Conservation (phyloP, 2,113 vertebrate genomes). For the Lepidothrix coronata region DNA sequence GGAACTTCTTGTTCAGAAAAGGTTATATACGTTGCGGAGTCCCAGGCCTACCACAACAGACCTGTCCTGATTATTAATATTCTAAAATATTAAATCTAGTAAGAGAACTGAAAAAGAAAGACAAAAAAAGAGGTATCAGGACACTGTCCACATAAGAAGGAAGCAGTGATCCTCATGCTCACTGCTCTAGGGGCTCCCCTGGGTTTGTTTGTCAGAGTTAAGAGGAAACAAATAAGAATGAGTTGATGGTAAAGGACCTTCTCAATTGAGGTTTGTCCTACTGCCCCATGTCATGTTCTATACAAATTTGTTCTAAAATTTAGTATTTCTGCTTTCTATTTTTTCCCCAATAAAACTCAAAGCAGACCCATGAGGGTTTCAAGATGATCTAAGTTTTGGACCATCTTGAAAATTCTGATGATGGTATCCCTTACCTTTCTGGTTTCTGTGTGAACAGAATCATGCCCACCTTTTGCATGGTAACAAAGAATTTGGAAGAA, state of each 20-base stretch:
- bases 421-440: not conserved
- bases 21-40: rapidly evolving
- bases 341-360: not conserved
- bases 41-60: not conserved
- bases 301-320: not conserved
- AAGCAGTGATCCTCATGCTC: not conserved
- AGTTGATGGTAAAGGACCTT: not conserved
- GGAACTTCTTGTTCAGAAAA: not conserved
- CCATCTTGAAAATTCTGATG: not conserved
- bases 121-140: not conserved
- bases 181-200: rapidly evolving
- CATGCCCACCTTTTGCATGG: not conserved
- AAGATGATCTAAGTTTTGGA: not conserved
- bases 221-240: not conserved
- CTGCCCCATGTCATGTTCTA: not conserved
- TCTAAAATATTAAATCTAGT: not conserved
- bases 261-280: not conserved
- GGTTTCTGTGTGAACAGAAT: not conserved
- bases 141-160: not conserved
- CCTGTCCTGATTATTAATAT: not conserved
- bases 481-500: not conserved
- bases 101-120: not conserved
- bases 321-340: rapidly evolving
- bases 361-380: not conserved
- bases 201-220: not conserved